A percentile compares a stretch with the other conserved stretches of the same genome.
Evolutionary conservation across 2,113 vertebrate genomes (phyloP).

Genomic region (Amazona guildingii): DNA sequence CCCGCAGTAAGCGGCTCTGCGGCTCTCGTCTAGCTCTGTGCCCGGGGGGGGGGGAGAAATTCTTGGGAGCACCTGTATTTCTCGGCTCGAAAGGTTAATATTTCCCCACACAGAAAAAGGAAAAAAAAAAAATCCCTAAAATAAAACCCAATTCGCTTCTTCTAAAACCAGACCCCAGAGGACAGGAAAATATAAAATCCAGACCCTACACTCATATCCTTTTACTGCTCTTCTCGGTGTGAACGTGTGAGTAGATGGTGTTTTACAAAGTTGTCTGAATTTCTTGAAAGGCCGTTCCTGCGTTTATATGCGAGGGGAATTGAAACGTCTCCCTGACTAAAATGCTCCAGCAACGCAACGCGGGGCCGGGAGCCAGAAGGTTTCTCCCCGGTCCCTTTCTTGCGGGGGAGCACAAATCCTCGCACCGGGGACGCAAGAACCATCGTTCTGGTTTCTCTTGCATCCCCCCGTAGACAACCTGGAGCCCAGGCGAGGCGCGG

Average conservation of each 20-base stretch:
- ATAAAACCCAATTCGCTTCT: neutral
- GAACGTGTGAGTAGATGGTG: slow-evolving; percentile 52
- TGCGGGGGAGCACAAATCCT: neutral
- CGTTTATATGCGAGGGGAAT: slow-evolving; percentile 42
- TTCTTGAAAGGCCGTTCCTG: slow-evolving; percentile 48
- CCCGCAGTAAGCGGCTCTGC: neutral
- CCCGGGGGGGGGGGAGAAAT: neutral
- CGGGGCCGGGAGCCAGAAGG: neutral
- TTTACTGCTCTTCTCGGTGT: slow-evolving; percentile 60
- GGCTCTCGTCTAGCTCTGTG: neutral
- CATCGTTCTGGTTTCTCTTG: neutral
- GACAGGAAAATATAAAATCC: slow-evolving; percentile 54
- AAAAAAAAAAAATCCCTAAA: neutral
- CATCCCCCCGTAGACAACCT: neutral
- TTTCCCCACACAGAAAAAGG: neutral
- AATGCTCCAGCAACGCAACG: neutral
- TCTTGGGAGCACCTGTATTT: slow-evolving; percentile 48
- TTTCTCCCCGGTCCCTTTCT: neutral
- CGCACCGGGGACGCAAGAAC: neutral
- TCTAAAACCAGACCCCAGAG: slow-evolving; percentile 58
- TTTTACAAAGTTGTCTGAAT: slow-evolving; percentile 63
- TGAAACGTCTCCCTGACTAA: neutral
- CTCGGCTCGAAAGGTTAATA: slow-evolving; percentile 24
- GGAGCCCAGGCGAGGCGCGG: neutral
- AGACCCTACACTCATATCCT: slow-evolving; percentile 41